Conservation (phyloP, 2,888 invertebrate species). For the Watsonalla cultraria region DNA sequence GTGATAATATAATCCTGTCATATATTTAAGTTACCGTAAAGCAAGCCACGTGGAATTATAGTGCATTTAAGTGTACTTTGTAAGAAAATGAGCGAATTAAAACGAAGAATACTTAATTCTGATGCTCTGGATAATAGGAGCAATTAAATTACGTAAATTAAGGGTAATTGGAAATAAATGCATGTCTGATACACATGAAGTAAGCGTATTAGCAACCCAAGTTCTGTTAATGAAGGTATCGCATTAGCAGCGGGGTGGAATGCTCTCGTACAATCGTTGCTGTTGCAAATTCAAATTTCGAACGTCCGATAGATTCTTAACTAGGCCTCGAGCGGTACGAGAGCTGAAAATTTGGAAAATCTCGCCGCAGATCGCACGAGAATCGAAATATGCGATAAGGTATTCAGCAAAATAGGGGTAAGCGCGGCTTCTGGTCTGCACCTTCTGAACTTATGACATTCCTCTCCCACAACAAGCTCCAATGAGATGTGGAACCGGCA, state of each 20-base stretch:
- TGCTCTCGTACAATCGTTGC: slow-evolving; percentile 40
- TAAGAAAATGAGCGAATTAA: too few species aligned
- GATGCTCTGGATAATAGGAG: too few species aligned
- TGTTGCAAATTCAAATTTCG: slow-evolving; percentile 54
- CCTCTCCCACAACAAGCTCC: slow-evolving; percentile 17
- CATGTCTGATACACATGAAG: too few species aligned
- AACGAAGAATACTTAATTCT: too few species aligned
- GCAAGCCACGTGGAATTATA: neutral
- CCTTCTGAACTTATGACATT: slow-evolving; percentile 23
- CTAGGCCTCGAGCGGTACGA: slow-evolving; percentile 51
- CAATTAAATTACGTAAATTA: too few species aligned
- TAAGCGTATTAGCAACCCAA: neutral
- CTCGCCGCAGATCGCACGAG: slow-evolving; percentile 63
- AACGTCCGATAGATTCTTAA: slow-evolving; percentile 62
- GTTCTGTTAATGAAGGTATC: neutral
- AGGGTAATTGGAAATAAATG: too few species aligned
- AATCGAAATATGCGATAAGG: slow-evolving; percentile 67
- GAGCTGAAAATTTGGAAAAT: slow-evolving; percentile 73
- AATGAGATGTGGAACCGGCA: neutral
- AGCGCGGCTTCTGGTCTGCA: slow-evolving; percentile 12
- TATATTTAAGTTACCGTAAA: neutral
- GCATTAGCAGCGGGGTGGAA: slow-evolving; percentile 31
- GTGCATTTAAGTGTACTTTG: neutral
- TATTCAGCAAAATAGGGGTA: slow-evolving; percentile 57
- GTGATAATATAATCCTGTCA: too few species aligned